Evolutionary conservation across 2,113 vertebrate genomes (phyloP).

Genomic region (Ophthalmolycus amberensis): DNA sequence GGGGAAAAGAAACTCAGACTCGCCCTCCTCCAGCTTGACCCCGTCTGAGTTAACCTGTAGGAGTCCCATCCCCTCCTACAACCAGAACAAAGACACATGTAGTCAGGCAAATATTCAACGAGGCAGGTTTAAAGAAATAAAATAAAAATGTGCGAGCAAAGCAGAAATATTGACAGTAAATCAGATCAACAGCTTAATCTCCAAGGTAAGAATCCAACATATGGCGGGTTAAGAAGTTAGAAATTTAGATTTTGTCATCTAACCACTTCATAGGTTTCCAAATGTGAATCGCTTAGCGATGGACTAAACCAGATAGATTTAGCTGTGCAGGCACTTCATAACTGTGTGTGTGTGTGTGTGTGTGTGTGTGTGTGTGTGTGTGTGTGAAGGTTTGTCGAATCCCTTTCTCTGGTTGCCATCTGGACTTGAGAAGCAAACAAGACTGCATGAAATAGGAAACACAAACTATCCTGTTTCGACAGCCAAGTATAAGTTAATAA

Average conservation of each 20-base stretch:
- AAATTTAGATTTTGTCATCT: conserved; percentile 11
- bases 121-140: neutral
- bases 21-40: conserved; percentile 93
- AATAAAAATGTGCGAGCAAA: neutral
- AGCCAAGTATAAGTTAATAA: conserved; percentile 29
- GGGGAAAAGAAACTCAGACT: conserved; percentile 95
- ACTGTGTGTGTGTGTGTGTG: neutral
- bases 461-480: conserved; percentile 31
- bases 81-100: conserved; percentile 10
- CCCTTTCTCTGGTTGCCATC: conserved; percentile 46
- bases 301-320: neutral
- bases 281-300: neutral
- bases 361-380: neutral
- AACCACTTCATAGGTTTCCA: neutral
- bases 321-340: neutral
- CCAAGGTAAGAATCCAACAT: conserved; percentile 1
- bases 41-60: conserved; percentile 90
- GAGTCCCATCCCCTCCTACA: conserved; percentile 94
- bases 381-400: conserved; percentile 4
- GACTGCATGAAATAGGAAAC: conserved; percentile 36
- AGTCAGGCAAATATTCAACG: neutral
- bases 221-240: neutral
- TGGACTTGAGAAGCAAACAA: conserved; percentile 52
- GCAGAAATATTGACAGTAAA: neutral
- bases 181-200: neutral